These are phyloP conservation scores for Chlorodrepanis virens DNA, from an alignment of 2,113 vertebrate genomes.

Conservation along the genomic window DNA sequence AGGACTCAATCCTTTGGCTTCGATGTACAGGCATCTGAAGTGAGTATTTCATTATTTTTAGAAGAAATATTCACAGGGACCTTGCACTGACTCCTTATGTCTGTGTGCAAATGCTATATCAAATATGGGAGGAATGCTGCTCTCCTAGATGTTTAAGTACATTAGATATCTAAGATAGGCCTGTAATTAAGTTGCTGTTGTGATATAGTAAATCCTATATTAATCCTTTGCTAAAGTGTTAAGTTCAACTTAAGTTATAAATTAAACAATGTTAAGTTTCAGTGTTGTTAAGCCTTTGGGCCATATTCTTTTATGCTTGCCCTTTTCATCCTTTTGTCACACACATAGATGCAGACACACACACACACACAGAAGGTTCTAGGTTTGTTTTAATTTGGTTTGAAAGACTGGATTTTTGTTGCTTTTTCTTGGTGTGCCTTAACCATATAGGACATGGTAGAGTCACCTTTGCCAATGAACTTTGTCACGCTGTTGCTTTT, in stretches of 20 bases:
- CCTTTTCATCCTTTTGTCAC: neutral
- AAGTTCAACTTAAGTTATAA: neutral
- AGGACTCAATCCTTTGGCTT: neutral
- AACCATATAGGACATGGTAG: rapidly evolving
- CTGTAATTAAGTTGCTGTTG: neutral
- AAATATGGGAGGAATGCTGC: neutral
- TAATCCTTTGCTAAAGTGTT: neutral
- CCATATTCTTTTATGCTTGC: neutral
- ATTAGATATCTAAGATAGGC: no score
- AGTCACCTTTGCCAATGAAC: neutral
- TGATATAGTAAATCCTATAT: neutral
- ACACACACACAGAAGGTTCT: neutral
- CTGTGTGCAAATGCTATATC: neutral
- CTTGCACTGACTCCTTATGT: neutral
- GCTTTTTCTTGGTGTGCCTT: neutral
- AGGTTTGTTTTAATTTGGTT: neutral
- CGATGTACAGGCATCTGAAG: neutral
- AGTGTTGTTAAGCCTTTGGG: neutral
- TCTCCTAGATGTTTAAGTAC: neutral
- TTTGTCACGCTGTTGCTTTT: neutral
- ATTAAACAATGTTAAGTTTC: neutral
- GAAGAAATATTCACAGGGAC: neutral
- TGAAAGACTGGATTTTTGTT: neutral
- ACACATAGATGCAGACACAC: neutral
- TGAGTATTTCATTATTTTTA: neutral